These are phyloP conservation scores for Ataeniobius toweri DNA, from an alignment of 2,797 vertebrate genomes.

Conservation along the genomic window DNA sequence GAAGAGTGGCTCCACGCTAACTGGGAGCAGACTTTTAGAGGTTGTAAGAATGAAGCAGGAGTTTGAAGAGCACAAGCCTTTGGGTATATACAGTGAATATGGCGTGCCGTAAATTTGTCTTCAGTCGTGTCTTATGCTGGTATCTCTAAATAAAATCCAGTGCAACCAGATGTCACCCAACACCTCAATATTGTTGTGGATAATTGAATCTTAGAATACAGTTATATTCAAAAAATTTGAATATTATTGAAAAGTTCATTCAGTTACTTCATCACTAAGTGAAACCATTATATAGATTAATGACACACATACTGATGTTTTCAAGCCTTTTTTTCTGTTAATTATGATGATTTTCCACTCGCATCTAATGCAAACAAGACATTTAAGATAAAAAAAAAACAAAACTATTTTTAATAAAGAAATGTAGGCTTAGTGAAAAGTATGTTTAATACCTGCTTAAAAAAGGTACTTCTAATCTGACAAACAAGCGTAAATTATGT, in stretches of 20 bases:
- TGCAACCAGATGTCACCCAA: neutral
- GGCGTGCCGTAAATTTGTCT: neutral
- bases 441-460: neutral
- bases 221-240: neutral
- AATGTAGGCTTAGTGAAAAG: too few species aligned
- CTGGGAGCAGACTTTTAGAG: conserved; percentile 71
- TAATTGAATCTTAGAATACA: neutral
- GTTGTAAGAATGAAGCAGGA: conserved; percentile 43
- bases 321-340: too few species aligned
- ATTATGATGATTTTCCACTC: too few species aligned
- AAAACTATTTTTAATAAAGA: too few species aligned
- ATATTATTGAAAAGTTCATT: neutral
- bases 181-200: neutral
- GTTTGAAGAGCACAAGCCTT: conserved; percentile 30
- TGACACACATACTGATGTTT: neutral
- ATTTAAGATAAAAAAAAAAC: too few species aligned
- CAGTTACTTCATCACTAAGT: neutral
- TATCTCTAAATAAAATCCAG: neutral
- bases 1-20: conserved; percentile 76
- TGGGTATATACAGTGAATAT: too few species aligned
- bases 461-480: neutral
- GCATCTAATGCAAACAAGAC: too few species aligned
- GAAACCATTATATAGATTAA: neutral
- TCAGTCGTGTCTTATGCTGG: neutral
- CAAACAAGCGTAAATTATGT: neutral